These are phyloP conservation scores for Zaprionus capensis DNA, from an alignment of 1,140 invertebrate species.

Conservation along the genomic window DNA sequence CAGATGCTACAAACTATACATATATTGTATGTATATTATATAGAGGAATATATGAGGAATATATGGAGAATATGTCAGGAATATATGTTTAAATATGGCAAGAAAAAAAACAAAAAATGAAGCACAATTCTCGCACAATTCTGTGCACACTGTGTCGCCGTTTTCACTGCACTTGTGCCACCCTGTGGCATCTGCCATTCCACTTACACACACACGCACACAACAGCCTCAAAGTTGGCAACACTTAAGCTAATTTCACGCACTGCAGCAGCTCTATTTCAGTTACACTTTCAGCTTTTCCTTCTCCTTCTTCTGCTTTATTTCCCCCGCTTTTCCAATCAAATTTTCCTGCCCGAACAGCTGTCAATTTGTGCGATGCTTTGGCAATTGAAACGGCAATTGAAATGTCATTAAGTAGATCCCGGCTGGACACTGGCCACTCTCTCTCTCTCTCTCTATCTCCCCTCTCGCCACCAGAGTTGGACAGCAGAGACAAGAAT, in stretches of 20 bases:
- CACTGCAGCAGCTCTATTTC: conserved; percentile 40
- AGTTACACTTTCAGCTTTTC: conserved; percentile 13
- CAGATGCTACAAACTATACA: background rate
- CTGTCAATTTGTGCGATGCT: conserved; percentile 52
- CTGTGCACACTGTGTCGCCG: background rate
- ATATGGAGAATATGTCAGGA: no score
- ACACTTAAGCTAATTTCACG: conserved; percentile 82
- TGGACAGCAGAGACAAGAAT: background rate
- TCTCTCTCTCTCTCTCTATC: background rate
- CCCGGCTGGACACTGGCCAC: background rate
- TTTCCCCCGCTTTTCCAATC: conserved; percentile 42
- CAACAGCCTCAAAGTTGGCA: background rate
- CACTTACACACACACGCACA: conserved; percentile 31
- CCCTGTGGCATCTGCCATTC: conserved; percentile 12
- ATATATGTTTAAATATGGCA: background rate
- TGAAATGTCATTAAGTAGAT: conserved; percentile 61
- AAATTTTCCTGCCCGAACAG: conserved; percentile 55
- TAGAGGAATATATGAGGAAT: no score
- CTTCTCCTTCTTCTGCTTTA: background rate
- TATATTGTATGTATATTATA: background rate
- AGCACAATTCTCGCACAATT: background rate
- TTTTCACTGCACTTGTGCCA: conserved; percentile 4
- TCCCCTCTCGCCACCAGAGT: background rate
- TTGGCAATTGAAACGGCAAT: conserved; percentile 49
- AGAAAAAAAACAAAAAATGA: background rate